Percentiles rank a stretch among this genome's conserved stretches.
These are phyloP conservation scores for Ennomos fuscantarius DNA, from an alignment of 2,888 invertebrate genomes.

Conservation along the genomic window DNA sequence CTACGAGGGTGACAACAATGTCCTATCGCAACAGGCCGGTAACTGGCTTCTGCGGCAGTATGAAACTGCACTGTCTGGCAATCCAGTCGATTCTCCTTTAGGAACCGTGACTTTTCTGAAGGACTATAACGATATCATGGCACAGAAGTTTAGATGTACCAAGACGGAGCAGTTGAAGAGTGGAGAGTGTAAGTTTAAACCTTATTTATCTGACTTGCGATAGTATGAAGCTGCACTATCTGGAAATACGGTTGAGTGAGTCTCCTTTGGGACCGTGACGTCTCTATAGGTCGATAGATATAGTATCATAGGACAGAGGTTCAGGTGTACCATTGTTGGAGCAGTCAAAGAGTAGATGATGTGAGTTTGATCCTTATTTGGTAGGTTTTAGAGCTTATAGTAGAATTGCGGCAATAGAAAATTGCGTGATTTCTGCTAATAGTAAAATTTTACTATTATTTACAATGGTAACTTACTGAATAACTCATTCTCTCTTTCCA, in stretches of 20 bases:
- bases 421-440: too few species aligned
- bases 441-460: too few species aligned
- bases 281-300: constrained; percentile 81
- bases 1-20: constrained; percentile 97
- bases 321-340: constrained; percentile 50
- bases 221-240: constrained; percentile 84
- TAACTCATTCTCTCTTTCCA: constrained; percentile 60
- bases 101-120: constrained; percentile 89
- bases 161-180: constrained; percentile 59
- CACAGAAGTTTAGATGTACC: constrained; percentile 49
- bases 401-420: neutral
- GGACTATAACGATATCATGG: constrained; percentile 44
- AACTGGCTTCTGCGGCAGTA: constrained; percentile 93
- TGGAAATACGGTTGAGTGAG: constrained; percentile 78
- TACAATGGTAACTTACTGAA: too few species aligned
- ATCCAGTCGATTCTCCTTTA: constrained; percentile 87
- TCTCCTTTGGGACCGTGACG: constrained; percentile 90
- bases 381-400: neutral
- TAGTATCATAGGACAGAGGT: constrained; percentile 48
- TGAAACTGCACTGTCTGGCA: constrained; percentile 72
- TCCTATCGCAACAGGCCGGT: constrained; percentile 94
- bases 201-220: constrained; percentile 59
- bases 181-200: constrained; percentile 44
- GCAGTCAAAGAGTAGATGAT: constrained; percentile 62
- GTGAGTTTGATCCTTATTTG: constrained; percentile 51